A percentile compares a stretch with the other conserved stretches of the same genome.
Evolutionary conservation across 2,797 vertebrate genomes (phyloP).

Genomic region (Hydrolagus colliei): DNA sequence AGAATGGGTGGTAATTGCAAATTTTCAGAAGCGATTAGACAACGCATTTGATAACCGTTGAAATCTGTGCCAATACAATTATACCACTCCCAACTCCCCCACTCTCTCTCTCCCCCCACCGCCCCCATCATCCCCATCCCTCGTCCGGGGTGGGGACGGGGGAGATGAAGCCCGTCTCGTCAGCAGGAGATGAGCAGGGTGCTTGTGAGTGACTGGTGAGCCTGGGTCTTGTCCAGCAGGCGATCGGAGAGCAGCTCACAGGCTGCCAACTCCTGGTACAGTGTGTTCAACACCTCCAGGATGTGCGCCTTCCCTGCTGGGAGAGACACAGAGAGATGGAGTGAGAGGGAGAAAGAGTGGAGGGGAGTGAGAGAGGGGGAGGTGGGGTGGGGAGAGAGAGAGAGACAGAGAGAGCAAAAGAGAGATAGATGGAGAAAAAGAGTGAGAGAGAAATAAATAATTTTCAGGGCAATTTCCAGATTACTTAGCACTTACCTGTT

Average conservation of each 20-base stretch:
- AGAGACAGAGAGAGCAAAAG: too few species aligned
- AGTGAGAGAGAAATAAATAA: too few species aligned
- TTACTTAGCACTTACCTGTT: too few species aligned
- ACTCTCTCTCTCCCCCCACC: too few species aligned
- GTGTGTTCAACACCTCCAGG: constrained; percentile 70
- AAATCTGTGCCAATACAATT: too few species aligned
- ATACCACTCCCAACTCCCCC: neutral
- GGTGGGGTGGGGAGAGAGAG: neutral
- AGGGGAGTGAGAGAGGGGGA: neutral
- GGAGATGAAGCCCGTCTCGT: constrained; percentile 46
- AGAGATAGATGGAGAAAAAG: too few species aligned
- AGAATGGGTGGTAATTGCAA: too few species aligned
- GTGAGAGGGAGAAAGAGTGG: neutral
- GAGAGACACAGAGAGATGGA: constrained; percentile 31
- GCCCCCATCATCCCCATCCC: too few species aligned
- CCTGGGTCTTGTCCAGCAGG: constrained; percentile 49
- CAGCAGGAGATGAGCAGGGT: constrained; percentile 72
- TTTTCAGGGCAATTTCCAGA: too few species aligned
- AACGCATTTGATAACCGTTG: too few species aligned
- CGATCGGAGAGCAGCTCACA: constrained; percentile 67
- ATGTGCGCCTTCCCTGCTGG: constrained; percentile 65
- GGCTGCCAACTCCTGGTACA: constrained; percentile 70
- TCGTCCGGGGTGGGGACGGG: constrained; percentile 30
- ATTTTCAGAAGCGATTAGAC: too few species aligned
- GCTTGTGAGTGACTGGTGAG: constrained; percentile 54